Base-by-base conservation (phyloP, 2,888 invertebrate species). In the Caenorhabditis becei region DNA sequence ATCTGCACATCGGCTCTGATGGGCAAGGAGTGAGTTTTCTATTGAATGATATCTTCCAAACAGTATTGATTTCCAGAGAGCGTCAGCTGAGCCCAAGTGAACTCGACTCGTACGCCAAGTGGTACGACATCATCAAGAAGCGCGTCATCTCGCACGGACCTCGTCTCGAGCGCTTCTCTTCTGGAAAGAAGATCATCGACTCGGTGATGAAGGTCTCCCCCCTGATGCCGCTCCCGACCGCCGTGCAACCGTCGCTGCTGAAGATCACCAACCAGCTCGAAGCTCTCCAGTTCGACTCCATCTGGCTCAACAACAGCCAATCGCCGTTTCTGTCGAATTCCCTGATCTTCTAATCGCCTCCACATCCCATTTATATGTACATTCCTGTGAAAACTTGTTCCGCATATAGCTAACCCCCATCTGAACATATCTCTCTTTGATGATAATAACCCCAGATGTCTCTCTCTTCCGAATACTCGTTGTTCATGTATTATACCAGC, bases 161-260 rank as follows among this genome's bases (percentile, higher is more conserved):
- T 16, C 56, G 80, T 8, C 61, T 80, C 32, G 75, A 71, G 26
- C 65, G 79, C 26, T 89, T 87, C 72, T 89, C 88, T 4, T 88
- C 87, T 8, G 89, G 89, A 53, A 89, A 89, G 79, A 89, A 89
- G 81, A 88, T 88, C 72, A 78, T 88, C 61, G 84, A 84, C 51
- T 77, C 80, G 24, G 58, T 85, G 37, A 51, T 26, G 70, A 70
- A 53, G 35, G n/a, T 54, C n/a, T 14, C 24, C 16, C 26, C n/a
- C 16, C n/a, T 26, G 24, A 24, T 14, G 26, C 54, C 26, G 26
- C n/a, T n/a, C 1, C 54, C 54, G n/a, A 2, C 26, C 24, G 10
- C 53, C 5, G 26, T 26, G 5, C 2, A 24, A 10, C 53, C 53
- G 26, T 26, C 53, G 53, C 26, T 53, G 26, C 14, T 26, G 24